These are phyloP conservation scores for Lacerta bilineata DNA, from an alignment of 2,797 vertebrate genomes.

Conservation along the genomic window DNA sequence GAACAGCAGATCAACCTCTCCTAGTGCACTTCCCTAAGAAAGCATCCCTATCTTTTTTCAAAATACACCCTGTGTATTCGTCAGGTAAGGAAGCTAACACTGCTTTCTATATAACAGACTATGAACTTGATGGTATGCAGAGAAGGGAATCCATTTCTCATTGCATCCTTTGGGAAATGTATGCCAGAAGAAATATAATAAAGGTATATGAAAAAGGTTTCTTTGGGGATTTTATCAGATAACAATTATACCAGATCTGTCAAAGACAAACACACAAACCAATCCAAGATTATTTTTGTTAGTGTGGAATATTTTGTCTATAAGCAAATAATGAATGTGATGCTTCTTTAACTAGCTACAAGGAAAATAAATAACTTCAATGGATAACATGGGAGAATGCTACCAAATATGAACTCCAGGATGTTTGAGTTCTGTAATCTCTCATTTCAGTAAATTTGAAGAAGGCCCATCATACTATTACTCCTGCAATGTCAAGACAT, in stretches of 20 bases:
- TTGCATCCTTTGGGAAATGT: neutral
- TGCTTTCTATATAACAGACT: neutral
- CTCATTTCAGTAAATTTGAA: neutral
- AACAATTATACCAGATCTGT: neutral
- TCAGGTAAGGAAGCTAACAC: neutral
- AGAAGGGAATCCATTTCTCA: neutral
- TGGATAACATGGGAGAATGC: slow-evolving; percentile 37
- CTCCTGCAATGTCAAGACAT: slow-evolving; percentile 22
- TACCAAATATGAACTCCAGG: neutral
- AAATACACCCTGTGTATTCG: neutral
- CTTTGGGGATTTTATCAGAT: neutral
- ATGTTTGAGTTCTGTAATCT: slow-evolving; percentile 40
- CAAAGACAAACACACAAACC: slow-evolving; percentile 1
- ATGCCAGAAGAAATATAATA: neutral
- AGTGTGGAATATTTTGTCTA: neutral
- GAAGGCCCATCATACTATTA: slow-evolving; percentile 31
- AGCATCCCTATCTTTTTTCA: neutral
- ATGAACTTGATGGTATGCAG: neutral
- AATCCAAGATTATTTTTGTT: neutral
- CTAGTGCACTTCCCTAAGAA: neutral
- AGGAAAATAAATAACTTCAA: neutral
- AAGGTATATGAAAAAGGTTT: neutral
- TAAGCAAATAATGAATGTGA: neutral
- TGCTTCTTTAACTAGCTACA: neutral
- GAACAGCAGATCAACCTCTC: neutral